phyloP scores from a whole-genome alignment of 2,113 vertebrate genomes.

The Chaetorhynchus papuensis region DNA sequence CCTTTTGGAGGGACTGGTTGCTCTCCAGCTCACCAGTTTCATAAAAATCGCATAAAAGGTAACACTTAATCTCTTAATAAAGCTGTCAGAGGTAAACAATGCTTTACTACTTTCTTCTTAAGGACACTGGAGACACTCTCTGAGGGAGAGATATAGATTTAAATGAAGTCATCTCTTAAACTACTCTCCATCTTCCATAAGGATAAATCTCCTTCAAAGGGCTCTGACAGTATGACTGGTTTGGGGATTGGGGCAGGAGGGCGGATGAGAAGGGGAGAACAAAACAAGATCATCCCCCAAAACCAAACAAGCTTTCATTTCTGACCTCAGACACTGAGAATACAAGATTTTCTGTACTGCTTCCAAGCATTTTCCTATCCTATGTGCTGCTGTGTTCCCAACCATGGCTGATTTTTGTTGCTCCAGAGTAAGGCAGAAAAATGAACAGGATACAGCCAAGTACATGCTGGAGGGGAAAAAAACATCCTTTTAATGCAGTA shows the following conservation, averaged over 20 bases:
- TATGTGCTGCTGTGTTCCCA: background rate
- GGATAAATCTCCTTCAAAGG: background rate
- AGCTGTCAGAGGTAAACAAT: constrained; percentile 33
- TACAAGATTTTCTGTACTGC: background rate
- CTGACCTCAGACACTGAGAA: background rate
- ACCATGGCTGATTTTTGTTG: background rate
- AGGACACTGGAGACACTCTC: background rate
- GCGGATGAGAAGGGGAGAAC: background rate
- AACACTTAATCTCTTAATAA: constrained; percentile 38
- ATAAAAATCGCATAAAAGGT: background rate
- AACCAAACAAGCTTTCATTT: background rate
- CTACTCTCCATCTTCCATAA: background rate
- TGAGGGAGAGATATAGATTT: background rate
- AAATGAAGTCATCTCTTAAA: background rate
- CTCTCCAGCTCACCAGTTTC: background rate
- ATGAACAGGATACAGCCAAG: background rate
- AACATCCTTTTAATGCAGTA: background rate
- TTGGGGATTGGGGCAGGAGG: background rate
- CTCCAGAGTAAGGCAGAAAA: background rate
- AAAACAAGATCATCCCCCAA: background rate
- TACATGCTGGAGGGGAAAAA: background rate
- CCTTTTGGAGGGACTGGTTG: background rate
- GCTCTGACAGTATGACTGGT: background rate
- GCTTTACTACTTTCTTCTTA: background rate
- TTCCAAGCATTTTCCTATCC: background rate